A percentile compares a stretch with the other conserved stretches of the same genome.
Conservation (phyloP, 2,797 vertebrate genomes). For the Molossus alvarezi region DNA sequence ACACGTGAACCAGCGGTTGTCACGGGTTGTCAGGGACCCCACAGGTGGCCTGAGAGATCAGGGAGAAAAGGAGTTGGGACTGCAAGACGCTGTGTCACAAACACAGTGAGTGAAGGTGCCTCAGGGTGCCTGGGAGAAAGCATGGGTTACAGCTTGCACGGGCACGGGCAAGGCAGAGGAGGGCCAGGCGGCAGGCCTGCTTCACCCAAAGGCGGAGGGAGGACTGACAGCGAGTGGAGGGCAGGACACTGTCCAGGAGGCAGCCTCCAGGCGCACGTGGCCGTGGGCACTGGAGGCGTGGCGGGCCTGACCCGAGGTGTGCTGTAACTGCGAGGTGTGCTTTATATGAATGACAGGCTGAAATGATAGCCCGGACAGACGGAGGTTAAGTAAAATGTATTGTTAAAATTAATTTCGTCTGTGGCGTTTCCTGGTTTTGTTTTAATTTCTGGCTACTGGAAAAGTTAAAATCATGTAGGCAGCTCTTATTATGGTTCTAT, state of each 20-base stretch:
- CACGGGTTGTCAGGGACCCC: neutral
- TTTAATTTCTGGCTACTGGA: neutral
- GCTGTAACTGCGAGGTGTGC: neutral
- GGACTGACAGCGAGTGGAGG: neutral
- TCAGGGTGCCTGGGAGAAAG: neutral
- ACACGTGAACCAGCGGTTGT: neutral
- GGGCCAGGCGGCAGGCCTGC: neutral
- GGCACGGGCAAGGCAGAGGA: too few species aligned
- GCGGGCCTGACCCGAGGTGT: neutral
- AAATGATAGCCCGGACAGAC: neutral
- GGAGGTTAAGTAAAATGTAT: neutral
- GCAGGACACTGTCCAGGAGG: fast-evolving
- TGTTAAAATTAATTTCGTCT: neutral
- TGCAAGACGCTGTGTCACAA: neutral
- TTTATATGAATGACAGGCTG: neutral
- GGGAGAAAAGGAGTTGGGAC: neutral
- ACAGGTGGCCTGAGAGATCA: neutral
- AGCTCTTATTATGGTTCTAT: neutral
- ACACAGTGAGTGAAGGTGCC: neutral
- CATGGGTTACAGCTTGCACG: neutral
- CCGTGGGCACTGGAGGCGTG: neutral
- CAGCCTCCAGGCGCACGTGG: fast-evolving
- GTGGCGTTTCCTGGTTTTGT: neutral
- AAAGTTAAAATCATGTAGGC: neutral
- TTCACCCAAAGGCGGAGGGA: constrained; percentile 7